Percentiles rank a stretch among this genome's conserved stretches.
These are phyloP conservation scores for Chlorospingus flavigularis DNA, from an alignment of 2,797 vertebrate genomes.

Conservation along the genomic window DNA sequence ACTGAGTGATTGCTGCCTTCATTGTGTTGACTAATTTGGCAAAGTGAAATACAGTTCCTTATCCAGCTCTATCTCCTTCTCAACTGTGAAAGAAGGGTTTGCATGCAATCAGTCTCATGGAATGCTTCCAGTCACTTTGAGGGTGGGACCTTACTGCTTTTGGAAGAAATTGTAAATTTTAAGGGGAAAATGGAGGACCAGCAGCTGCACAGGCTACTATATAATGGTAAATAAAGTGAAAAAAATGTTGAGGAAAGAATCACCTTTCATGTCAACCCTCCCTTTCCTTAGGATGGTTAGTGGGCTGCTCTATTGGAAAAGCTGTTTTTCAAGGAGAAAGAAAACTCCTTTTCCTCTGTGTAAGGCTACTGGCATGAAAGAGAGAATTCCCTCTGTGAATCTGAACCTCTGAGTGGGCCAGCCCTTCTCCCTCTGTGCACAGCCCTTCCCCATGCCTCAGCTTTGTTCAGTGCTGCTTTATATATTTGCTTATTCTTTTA, in stretches of 20 bases:
- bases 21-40: neutral
- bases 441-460: neutral
- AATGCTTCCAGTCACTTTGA: neutral
- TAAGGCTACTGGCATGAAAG: neutral
- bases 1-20: neutral
- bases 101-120: neutral
- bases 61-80: neutral
- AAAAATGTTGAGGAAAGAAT: neutral
- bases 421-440: neutral
- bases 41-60: neutral
- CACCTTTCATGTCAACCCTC: neutral
- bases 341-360: neutral
- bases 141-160: neutral
- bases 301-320: neutral
- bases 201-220: neutral
- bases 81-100: neutral
- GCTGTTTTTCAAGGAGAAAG: neutral
- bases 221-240: neutral
- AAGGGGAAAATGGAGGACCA: neutral
- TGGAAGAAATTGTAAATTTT: neutral
- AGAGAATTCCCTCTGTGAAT: neutral
- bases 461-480: neutral
- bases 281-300: neutral
- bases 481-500: neutral
- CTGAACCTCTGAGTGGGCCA: neutral